A percentile compares a stretch with the other conserved stretches of the same genome.
These are phyloP conservation scores for Epsilonema sp. DNA, from an alignment of 2,888 invertebrate genomes.

Conservation along the genomic window DNA sequence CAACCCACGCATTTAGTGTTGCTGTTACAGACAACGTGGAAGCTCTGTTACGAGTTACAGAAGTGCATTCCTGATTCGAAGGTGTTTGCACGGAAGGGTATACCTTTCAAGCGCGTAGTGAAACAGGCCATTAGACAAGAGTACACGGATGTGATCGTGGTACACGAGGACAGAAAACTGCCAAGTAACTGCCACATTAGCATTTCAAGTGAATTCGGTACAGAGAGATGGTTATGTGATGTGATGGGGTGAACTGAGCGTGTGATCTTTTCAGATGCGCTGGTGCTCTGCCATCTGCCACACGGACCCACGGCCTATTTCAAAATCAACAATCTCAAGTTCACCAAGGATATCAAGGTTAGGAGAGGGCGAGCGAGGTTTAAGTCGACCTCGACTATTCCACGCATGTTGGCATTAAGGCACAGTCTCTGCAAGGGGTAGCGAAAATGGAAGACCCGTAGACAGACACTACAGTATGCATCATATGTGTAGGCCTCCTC, in stretches of 20 bases:
- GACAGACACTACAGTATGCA: no score
- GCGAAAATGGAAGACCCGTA: no score
- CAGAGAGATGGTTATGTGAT: background rate
- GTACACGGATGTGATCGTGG: slow-evolving; percentile 67
- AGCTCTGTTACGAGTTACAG: slow-evolving; percentile 73
- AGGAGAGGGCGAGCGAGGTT: no score
- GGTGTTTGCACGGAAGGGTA: slow-evolving; percentile 61
- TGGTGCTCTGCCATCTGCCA: slow-evolving; percentile 78
- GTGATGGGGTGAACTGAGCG: no score
- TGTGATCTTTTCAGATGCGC: slow-evolving; percentile 47
- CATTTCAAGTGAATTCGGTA: background rate
- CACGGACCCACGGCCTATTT: slow-evolving; percentile 93
- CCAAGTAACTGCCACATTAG: slow-evolving; percentile 42
- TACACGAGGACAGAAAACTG: slow-evolving; percentile 77
- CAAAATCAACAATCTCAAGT: slow-evolving; percentile 69
- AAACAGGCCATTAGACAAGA: slow-evolving; percentile 54
- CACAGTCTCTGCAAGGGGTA: no score
- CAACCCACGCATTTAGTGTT: no score
- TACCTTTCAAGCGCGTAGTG: slow-evolving; percentile 77
- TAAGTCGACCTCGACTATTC: background rate
- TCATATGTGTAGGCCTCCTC: no score
- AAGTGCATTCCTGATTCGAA: slow-evolving; percentile 78
- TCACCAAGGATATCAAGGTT: slow-evolving; percentile 58
- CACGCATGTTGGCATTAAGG: background rate
- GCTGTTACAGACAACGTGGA: slow-evolving; percentile 30